Percentiles rank a stretch among this genome's conserved stretches.
Conservation (phyloP, 2,797 vertebrate genomes). For the Melanotaenia maccullochi region DNA sequence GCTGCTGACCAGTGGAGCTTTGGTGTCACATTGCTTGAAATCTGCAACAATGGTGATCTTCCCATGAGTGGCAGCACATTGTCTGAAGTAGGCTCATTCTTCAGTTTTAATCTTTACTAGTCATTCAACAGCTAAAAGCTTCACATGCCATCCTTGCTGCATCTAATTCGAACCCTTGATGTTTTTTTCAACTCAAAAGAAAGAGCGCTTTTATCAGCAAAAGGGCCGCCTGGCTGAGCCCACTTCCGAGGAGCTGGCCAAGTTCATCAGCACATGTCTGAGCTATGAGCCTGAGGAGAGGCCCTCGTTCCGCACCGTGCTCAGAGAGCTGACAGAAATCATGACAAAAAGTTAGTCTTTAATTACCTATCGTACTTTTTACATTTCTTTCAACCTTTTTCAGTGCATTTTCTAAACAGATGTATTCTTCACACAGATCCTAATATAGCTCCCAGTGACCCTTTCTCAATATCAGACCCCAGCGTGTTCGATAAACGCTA, state of each 20-base stretch:
- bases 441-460: slow-evolving; percentile 80
- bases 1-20: slow-evolving; percentile 94
- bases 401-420: not conserved
- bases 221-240: slow-evolving; percentile 85
- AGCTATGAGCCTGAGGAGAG: slow-evolving; percentile 86
- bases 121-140: slow-evolving; percentile 3
- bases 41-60: slow-evolving; percentile 92
- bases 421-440: slow-evolving; percentile 77
- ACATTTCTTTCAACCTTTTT: not conserved
- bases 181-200: slow-evolving; percentile 77
- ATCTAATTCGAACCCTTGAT: slow-evolving; percentile 9
- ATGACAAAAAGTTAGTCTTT: slow-evolving; percentile 86
- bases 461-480: slow-evolving; percentile 77
- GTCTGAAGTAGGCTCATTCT: slow-evolving; percentile 81
- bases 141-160: not conserved
- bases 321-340: slow-evolving; percentile 89
- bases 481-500: slow-evolving; percentile 92
- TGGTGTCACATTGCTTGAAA: slow-evolving; percentile 91
- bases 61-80: slow-evolving; percentile 84
- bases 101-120: not conserved
- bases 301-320: slow-evolving; percentile 88
- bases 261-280: slow-evolving; percentile 90
- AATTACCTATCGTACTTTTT: not conserved
- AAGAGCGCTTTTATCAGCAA: slow-evolving; percentile 92
- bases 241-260: slow-evolving; percentile 86